Percentiles rank a stretch among this genome's conserved stretches.
Conservation (phyloP, 2,113 vertebrate genomes). For the Panthera tigris region DNA sequence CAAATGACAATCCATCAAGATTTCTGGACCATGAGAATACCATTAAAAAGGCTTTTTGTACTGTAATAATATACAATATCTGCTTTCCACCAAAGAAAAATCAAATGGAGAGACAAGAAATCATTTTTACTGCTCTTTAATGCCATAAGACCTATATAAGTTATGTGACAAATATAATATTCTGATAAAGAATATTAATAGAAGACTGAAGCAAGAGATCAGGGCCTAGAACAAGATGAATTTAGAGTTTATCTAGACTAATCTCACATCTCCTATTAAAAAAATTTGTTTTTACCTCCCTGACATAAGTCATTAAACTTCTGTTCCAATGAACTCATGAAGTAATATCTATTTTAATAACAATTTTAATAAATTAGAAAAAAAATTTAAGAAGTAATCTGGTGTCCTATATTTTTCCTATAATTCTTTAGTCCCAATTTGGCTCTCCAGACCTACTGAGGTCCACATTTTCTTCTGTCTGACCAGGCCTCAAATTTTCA, state of each 20-base stretch:
- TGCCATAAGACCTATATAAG: not conserved
- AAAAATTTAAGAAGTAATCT: not conserved
- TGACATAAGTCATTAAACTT: not conserved
- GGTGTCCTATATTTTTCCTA: not conserved
- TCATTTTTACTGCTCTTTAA: not conserved
- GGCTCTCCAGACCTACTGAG: not conserved
- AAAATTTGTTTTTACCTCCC: not conserved
- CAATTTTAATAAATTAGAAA: not conserved
- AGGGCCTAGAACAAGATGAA: not conserved
- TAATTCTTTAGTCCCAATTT: not conserved
- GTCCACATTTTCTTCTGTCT: not conserved
- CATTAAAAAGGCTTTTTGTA: not conserved
- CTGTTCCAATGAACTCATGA: slow-evolving; percentile 17
- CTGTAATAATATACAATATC: not conserved
- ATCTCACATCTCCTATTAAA: not conserved
- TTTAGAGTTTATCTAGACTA: not conserved
- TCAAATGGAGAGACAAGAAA: not conserved
- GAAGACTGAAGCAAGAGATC: not conserved
- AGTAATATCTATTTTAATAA: not conserved
- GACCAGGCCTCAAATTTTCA: not conserved
- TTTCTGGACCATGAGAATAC: not conserved
- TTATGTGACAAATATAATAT: not conserved
- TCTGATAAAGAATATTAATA: slow-evolving; percentile 15
- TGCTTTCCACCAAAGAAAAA: not conserved
- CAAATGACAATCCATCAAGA: not conserved